phyloP scores from a whole-genome alignment of 2,797 vertebrate genomes.

The Thaleichthys pacificus region DNA sequence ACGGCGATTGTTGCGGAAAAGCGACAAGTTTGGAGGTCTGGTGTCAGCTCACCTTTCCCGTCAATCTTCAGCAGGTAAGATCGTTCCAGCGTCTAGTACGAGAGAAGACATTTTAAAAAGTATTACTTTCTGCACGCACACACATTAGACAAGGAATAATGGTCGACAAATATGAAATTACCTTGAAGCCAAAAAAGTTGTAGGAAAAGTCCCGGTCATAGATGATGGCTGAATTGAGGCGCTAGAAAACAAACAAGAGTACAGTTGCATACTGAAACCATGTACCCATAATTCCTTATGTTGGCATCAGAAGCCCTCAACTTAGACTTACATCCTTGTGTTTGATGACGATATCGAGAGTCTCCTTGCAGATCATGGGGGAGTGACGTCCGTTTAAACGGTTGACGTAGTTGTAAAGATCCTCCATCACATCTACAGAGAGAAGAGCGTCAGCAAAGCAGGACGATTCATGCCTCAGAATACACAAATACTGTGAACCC shows the following conservation, averaged over 20 bases:
- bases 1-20: too few species aligned
- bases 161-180: slow-evolving; percentile 38
- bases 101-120: not conserved
- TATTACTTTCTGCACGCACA: not conserved
- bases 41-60: slow-evolving; percentile 79
- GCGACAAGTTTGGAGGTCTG: not conserved
- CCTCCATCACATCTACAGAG: slow-evolving; percentile 92
- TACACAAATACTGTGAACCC: too few species aligned
- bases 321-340: slow-evolving; percentile 87
- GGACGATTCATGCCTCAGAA: too few species aligned
- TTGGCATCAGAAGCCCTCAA: not conserved
- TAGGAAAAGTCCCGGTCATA: slow-evolving; percentile 97
- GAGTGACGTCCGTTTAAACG: slow-evolving; percentile 87
- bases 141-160: not conserved
- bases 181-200: slow-evolving; percentile 98
- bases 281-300: not conserved
- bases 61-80: slow-evolving; percentile 95
- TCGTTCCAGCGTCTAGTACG: slow-evolving; percentile 85
- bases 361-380: slow-evolving; percentile 91
- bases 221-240: slow-evolving; percentile 96
- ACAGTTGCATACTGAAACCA: not conserved
- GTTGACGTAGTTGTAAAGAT: slow-evolving; percentile 92
- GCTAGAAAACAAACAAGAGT: slow-evolving; percentile 56
- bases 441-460: not conserved
- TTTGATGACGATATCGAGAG: slow-evolving; percentile 83